These are phyloP conservation scores for Mormyrops attenuatus DNA, from an alignment of 2,797 vertebrate genomes.

Conservation along the genomic window DNA sequence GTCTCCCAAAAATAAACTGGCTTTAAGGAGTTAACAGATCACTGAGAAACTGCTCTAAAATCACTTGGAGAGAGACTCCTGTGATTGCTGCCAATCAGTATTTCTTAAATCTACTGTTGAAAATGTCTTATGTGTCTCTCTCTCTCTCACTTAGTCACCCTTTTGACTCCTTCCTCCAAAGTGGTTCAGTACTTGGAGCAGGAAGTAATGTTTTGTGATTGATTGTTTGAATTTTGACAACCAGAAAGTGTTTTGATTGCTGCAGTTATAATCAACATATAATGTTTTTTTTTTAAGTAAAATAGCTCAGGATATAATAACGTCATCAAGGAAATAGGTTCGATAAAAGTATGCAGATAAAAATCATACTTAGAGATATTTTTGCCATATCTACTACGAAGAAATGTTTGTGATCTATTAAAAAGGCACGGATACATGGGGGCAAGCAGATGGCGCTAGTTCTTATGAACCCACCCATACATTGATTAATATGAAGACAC, in stretches of 20 bases:
- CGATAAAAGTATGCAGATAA: background rate
- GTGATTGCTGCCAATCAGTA: slow-evolving; percentile 11
- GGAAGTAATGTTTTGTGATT: slow-evolving; percentile 1
- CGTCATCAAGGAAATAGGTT: background rate
- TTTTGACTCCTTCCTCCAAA: background rate
- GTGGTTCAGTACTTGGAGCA: slow-evolving; percentile 13
- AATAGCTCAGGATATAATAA: background rate
- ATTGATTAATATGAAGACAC: background rate
- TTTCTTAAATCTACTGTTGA: background rate
- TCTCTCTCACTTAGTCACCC: background rate
- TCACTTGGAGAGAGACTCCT: background rate
- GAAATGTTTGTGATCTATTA: background rate
- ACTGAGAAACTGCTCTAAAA: background rate
- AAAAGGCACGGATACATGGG: background rate
- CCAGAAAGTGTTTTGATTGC: background rate
- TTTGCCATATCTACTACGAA: background rate
- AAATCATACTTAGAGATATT: background rate
- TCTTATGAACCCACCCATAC: background rate
- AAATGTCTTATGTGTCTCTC: background rate
- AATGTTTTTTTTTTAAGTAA: background rate
- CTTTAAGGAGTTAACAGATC: background rate
- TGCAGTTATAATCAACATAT: background rate
- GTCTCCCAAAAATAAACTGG: slow-evolving; percentile 1
- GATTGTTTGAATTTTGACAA: background rate
- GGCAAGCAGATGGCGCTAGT: background rate